Conservation (phyloP, 2,113 vertebrate genomes). For the Acanthochromis polyacanthus region DNA sequence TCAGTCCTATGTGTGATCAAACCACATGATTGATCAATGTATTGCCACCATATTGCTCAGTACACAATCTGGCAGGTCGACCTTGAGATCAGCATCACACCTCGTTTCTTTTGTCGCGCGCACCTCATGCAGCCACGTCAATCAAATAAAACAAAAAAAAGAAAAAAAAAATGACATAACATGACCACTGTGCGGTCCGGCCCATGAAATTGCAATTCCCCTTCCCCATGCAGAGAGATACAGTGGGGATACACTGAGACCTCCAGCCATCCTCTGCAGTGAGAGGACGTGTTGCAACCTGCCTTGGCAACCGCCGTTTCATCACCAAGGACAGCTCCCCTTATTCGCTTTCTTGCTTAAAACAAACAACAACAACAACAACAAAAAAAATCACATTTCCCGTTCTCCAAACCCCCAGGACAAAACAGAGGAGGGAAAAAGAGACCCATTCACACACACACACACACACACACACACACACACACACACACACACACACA, state of each 20-base stretch:
- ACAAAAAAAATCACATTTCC: conserved; percentile 43
- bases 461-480: not conserved
- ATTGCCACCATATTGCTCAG: conserved; percentile 72
- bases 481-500: not conserved
- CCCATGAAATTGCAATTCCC: conserved; percentile 8
- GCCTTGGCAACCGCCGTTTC: conserved; percentile 83
- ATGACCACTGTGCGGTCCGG: conserved; percentile 11
- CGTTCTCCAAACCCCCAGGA: conserved; percentile 32
- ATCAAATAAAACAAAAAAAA: conserved; percentile 35
- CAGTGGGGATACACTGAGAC: conserved; percentile 38
- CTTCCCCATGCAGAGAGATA: conserved; percentile 26
- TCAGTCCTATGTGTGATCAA: conserved; percentile 42
- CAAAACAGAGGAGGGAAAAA: conserved; percentile 9
- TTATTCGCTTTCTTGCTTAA: conserved; percentile 60
- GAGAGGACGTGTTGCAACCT: conserved; percentile 88
- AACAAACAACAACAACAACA: conserved; percentile 7
- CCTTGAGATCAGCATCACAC: conserved; percentile 78
- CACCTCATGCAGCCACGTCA: conserved; percentile 57
- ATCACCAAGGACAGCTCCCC: conserved; percentile 88
- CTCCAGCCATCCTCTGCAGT: conserved; percentile 75
- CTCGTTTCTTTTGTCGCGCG: conserved; percentile 23
- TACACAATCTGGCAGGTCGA: conserved; percentile 73
- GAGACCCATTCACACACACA: conserved; percentile 6
- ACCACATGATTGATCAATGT: conserved; percentile 61
- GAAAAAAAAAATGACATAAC: not conserved